Evolutionary conservation across 2,888 invertebrate species (phyloP), one percentile per base, ranked within the genome.

Genomic region (Drosophila mayaguana): DNA sequence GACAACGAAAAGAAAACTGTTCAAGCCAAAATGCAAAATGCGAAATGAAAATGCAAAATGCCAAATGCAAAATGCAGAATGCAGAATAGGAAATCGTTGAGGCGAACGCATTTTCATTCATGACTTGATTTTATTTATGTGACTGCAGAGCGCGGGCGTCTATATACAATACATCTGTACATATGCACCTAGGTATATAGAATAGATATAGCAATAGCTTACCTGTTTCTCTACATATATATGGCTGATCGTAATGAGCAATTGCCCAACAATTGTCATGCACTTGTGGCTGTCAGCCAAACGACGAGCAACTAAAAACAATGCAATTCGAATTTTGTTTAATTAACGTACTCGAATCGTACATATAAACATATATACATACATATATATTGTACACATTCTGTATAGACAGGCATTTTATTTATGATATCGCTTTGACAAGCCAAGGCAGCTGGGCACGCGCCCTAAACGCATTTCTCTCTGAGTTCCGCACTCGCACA

Each of bases 211-310:
- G 38, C 45, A 45, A 48, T 50, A 45, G 25, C 18, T 36, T 61
- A 59, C 11, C 53, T 53, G 22, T 22, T 22, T 34, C 8, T 8
- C 8, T 32, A 34, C 28, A 28, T 28, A 28, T 53, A 43, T 34
- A 28, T 18, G 9, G 46, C 43, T 34, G 32, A 46, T 25, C 72
- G 61, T 61, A 63, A 74, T 71, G 75, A 75, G 76, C 63, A 66
- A 78, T 78, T 80, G 78, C 77, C 62, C 80, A 78, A 80, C 72
- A 72, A 75, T 63, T 69, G 75, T 73, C 67, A 74, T 83, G 78
- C 83, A 84, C 83, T 88, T 84, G 89, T 81, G 84, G 83, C 84
- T 88, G 89, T 88, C 89, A 83, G 83, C 87, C 89, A 84, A 88
- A 83, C 75, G 66, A 63, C 46, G 48, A 28, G 22, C 18, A 42